Base-by-base conservation (phyloP, 2,888 invertebrate genomes). In the Scaptomyza tumidula region DNA sequence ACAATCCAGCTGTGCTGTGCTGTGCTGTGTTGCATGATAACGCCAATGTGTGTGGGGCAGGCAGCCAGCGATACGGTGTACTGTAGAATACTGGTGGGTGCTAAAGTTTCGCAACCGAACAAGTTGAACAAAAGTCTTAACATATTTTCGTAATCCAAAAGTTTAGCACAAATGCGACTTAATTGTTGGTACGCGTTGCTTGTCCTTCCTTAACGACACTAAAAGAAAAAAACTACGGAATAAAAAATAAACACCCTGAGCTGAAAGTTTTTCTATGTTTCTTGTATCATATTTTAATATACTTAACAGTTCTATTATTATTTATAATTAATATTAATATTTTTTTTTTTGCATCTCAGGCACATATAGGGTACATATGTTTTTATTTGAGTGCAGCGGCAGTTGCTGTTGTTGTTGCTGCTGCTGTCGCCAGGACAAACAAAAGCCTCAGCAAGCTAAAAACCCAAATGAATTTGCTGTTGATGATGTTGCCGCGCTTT, bases 101-200 rank as follows among this genome's bases (percentile, higher is more conserved):
- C 14, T 41, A 73, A 81, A 82, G 41, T 78, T 83, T 79, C 54
- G 44, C 71, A 75, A 63, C 65, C 77, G 87, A 74, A 80, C 84
- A 88, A 84, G 89, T 88, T 88, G 80, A 84, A 80, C 85, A 84
- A 88, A 88, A 88, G 87, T 84, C 83, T 88, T 80, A 86, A 73
- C 88, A 84, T 86, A 84, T 84, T 88, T 88, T 86, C 80, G 71
- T 80, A 88, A 84, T 84, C 84, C 80, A 76, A 88, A 83, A 83
- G 86, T 86, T 88, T 82, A 67, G 76, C 80, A 88, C 86, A 83
- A 83, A 83, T 88, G 88, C 88, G 83, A 83, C 88, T 83, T 83
- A 83, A 83, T 83, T 83, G 88, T 88, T 83, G 76, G 56, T 55
- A 77, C 77, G 86, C 77, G 64, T 63, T 81, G 62, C 67, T 61